Evolutionary conservation across 2,888 invertebrate species (phyloP).

Genomic region (Selenia dentaria): DNA sequence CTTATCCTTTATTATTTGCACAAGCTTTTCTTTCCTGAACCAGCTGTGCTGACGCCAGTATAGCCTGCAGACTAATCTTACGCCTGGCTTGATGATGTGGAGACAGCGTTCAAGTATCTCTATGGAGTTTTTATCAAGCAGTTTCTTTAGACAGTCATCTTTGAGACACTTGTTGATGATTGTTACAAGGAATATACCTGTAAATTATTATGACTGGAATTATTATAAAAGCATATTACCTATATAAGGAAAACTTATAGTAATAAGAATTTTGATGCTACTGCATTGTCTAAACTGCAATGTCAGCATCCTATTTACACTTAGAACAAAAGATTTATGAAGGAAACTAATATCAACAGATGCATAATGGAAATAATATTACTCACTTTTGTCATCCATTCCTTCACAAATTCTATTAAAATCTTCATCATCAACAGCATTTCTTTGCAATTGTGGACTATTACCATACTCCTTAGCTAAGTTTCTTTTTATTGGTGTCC

Average conservation of each 20-base stretch:
- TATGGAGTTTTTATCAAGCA: slow-evolving; percentile 49
- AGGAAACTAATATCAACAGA: too few relatives aligned
- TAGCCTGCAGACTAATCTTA: slow-evolving; percentile 62
- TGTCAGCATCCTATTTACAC: too few relatives aligned
- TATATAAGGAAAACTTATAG: too few relatives aligned
- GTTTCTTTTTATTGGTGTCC: slow-evolving; percentile 51
- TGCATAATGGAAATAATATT: too few relatives aligned
- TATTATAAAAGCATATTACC: too few relatives aligned
- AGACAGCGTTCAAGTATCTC: slow-evolving; percentile 46
- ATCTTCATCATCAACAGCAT: slow-evolving; percentile 26
- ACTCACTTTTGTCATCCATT: slow-evolving; percentile 72
- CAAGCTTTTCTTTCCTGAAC: slow-evolving; percentile 52
- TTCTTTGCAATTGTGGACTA: slow-evolving; percentile 4
- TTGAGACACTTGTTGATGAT: slow-evolving; percentile 58
- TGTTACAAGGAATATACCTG: slow-evolving; percentile 61
- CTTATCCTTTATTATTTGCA: slow-evolving; percentile 40
- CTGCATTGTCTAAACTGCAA: too few relatives aligned
- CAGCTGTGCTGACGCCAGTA: slow-evolving; percentile 68
- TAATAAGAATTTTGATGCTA: too few relatives aligned
- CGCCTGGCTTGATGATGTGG: slow-evolving; percentile 48
- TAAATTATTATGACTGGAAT: slow-evolving; percentile 32
- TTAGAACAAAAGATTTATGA: too few relatives aligned
- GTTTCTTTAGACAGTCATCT: slow-evolving; percentile 42
- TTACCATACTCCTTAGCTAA: slow-evolving; percentile 38
- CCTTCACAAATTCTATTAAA: slow-evolving; percentile 41